Evolutionary conservation across 2,113 vertebrate genomes (phyloP), one percentile per base, ranked within the genome.

Genomic region (Mixornis gularis): DNA sequence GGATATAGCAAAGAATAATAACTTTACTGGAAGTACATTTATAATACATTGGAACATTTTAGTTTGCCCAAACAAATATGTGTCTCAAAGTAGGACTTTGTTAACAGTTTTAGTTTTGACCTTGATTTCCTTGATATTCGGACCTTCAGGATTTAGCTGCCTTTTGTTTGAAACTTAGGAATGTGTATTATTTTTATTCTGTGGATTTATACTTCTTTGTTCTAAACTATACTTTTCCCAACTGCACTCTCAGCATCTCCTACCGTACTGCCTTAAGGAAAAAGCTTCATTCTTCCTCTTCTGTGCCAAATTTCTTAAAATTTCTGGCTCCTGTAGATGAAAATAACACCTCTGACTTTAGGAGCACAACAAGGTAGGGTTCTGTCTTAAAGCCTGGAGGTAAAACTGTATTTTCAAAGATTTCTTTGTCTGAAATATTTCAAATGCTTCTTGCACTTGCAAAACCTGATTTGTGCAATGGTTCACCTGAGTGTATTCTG

Each of bases 261-360:
- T 98, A 98, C 95, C 98, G 98, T 97, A 98, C 97, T 97, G 98
- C 98, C 97, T 98, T 99, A 87, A 98, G 98, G 93, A 99, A 98
- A 97, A 98, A 99, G 93, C 98, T 99, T 94, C 98, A 97, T 96
- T 99, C 98, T 97, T 99, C 99, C 70, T 99, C 99, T 91, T 99
- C 99, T 98, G 98, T 99, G 97, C 99, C 99, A 98, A 99, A 99
- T 98, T 99, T 99, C 98, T 98, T 99, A 98, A 99, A 99, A 98
- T 99, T 99, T 98, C 98, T 99, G 98, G 98, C 99, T 96, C 98
- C 99, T 95, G 98, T 99, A 97, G 98, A 98, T 97, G 99, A 99
- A 97, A 98, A 98, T 96, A 98, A 98, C 98, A 97, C 97, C 94
- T 98, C 97, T 96, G 98, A 98, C 92, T 98, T 98, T 98, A 98